Percentiles rank a stretch among this genome's conserved stretches.
Evolutionary conservation across 2,113 vertebrate genomes (phyloP).

Genomic region (Poeciliopsis retropinna): DNA sequence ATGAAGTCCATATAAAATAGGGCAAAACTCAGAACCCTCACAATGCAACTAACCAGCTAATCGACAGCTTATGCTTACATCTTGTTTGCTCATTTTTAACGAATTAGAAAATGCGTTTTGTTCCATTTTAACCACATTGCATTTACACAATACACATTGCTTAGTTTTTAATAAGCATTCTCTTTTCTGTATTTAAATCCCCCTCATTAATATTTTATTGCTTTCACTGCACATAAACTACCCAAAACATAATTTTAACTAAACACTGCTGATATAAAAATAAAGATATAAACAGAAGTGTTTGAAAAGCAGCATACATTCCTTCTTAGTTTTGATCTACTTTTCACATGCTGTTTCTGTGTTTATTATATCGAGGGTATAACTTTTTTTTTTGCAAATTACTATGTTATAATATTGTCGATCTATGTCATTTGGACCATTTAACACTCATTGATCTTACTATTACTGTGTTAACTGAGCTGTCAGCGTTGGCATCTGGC

Average conservation of each 20-base stretch:
- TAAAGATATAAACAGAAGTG: too few relatives aligned
- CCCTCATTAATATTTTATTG: too few relatives aligned
- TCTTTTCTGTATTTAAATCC: too few relatives aligned
- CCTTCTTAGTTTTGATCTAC: background rate
- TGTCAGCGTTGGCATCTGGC: conserved; percentile 67
- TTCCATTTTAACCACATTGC: background rate
- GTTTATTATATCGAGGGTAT: background rate
- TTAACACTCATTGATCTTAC: conserved; percentile 63
- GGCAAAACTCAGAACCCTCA: background rate
- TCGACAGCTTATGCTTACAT: too few relatives aligned
- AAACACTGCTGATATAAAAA: background rate
- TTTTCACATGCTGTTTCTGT: background rate
- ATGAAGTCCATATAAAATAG: conserved; percentile 43
- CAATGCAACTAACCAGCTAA: too few relatives aligned
- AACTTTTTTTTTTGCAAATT: background rate
- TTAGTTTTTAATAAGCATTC: too few relatives aligned
- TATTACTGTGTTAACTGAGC: conserved; percentile 68
- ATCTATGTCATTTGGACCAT: conserved; percentile 56
- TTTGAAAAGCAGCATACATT: background rate
- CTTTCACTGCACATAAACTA: too few relatives aligned
- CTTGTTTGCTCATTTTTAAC: too few relatives aligned
- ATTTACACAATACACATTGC: background rate
- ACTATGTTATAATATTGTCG: conserved; percentile 44
- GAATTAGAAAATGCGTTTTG: too few relatives aligned
- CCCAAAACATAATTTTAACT: background rate